Percentiles rank a stretch among this genome's conserved stretches.
These are phyloP conservation scores for Busseola fusca DNA, from an alignment of 2,888 invertebrate genomes.

Conservation along the genomic window DNA sequence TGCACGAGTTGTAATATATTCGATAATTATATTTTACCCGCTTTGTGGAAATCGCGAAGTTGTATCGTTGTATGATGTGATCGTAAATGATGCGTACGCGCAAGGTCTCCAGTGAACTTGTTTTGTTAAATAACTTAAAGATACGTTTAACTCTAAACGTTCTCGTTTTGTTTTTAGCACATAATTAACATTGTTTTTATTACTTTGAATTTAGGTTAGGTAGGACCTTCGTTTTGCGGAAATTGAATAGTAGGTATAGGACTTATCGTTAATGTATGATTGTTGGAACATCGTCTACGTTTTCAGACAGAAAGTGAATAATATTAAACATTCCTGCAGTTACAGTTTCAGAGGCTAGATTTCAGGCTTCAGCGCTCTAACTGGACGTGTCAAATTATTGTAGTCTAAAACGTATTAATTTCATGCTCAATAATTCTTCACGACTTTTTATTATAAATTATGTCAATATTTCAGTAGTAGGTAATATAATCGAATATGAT, in stretches of 20 bases:
- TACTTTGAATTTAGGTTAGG: conserved; percentile 20
- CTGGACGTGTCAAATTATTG: not conserved
- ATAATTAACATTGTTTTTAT: conserved; percentile 29
- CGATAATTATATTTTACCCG: conserved; percentile 32
- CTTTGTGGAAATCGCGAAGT: conserved; percentile 51
- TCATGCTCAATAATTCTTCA: not conserved
- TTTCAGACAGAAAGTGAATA: conserved; percentile 15
- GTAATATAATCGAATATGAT: too few species aligned
- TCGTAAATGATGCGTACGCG: conserved; percentile 31
- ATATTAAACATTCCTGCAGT: not conserved
- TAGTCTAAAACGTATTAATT: not conserved
- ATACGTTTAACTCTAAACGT: conserved; percentile 16
- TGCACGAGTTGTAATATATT: conserved; percentile 26
- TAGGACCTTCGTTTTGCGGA: conserved; percentile 29
- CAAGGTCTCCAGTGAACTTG: conserved; percentile 45
- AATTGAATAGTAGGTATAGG: conserved; percentile 2
- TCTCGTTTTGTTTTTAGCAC: conserved; percentile 41
- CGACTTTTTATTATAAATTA: not conserved
- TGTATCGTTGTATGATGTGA: conserved; percentile 32
- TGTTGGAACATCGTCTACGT: not conserved
- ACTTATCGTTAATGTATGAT: not conserved
- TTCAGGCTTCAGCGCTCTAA: not conserved
- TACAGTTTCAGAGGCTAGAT: not conserved
- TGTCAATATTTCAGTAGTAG: too few species aligned
- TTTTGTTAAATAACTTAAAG: conserved; percentile 29